A percentile compares a stretch with the other conserved stretches of the same genome.
phyloP scores from a whole-genome alignment of 35 echinoderm and acorn worm species.

The Hemicentrotus pulcherrimus region DNA sequence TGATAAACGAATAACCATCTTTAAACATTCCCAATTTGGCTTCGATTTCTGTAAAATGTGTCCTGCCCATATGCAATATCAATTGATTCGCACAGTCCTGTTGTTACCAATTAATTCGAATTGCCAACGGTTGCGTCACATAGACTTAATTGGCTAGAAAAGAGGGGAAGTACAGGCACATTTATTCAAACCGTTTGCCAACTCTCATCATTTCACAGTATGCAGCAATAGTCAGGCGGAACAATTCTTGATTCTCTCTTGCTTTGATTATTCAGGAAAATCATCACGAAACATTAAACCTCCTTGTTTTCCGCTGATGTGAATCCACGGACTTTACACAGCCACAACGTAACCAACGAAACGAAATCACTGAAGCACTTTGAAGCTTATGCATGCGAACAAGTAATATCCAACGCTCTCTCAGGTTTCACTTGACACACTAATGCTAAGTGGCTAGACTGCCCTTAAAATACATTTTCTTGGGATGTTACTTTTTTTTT shows the following conservation, averaged over 20 bases:
- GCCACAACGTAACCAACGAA: not conserved
- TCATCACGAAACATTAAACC: not conserved
- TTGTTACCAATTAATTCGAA: not conserved
- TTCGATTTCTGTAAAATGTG: not conserved
- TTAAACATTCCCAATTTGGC: not conserved
- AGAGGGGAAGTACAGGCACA: not conserved
- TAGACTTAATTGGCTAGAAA: not conserved
- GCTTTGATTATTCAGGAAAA: not conserved
- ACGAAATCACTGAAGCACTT: slow-evolving; percentile 1
- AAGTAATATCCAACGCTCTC: not conserved
- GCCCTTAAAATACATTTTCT: not conserved
- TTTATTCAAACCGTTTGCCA: not conserved
- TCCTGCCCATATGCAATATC: not conserved
- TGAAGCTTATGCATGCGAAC: slow-evolving; percentile 1
- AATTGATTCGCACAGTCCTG: not conserved
- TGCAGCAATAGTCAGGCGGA: not conserved
- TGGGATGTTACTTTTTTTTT: not conserved
- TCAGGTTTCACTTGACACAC: slow-evolving; percentile 1
- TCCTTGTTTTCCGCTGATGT: not conserved
- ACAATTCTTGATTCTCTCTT: not conserved
- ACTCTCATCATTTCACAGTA: not conserved
- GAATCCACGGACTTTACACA: not conserved
- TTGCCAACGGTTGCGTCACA: not conserved
- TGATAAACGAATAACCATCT: not conserved
- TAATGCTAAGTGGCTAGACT: not conserved